These are phyloP conservation scores for Loripinus fragilis DNA, from an alignment of 2,888 invertebrate species.

Conservation along the genomic window DNA sequence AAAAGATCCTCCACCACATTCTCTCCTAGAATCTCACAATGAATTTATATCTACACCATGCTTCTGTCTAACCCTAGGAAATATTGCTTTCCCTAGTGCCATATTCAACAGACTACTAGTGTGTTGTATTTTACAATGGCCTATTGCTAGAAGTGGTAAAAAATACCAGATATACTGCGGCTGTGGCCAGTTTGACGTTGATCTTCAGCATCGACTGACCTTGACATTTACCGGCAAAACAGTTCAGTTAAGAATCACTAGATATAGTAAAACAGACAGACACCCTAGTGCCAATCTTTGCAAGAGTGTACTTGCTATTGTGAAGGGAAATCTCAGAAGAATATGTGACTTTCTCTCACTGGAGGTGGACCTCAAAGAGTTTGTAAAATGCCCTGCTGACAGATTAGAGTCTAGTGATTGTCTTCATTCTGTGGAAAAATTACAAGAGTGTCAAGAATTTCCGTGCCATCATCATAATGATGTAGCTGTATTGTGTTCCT, in stretches of 20 bases:
- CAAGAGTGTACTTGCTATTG: not conserved
- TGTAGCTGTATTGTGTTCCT: not conserved
- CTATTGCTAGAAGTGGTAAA: not conserved
- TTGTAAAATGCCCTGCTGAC: not conserved
- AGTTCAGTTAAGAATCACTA: not conserved
- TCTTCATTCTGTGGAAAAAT: not conserved
- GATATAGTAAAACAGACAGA: not conserved
- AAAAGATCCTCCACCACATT: not conserved
- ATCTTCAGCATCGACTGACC: not conserved
- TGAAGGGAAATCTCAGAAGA: not conserved
- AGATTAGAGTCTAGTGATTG: not conserved
- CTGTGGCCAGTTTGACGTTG: slow-evolving; percentile 11
- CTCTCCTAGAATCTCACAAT: not conserved
- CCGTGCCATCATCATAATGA: not conserved
- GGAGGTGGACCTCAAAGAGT: not conserved
- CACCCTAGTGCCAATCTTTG: not conserved
- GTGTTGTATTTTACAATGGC: not conserved
- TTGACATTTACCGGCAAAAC: not conserved
- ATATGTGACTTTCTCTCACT: not conserved
- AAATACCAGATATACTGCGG: not conserved
- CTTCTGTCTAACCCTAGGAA: not conserved
- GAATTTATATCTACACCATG: slow-evolving; percentile 5
- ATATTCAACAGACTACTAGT: slow-evolving; percentile 1
- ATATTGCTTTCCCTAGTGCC: not conserved
- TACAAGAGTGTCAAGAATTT: not conserved